Evolutionary conservation across 2,888 invertebrate species (phyloP).

Genomic region (Campoletis raptor): DNA sequence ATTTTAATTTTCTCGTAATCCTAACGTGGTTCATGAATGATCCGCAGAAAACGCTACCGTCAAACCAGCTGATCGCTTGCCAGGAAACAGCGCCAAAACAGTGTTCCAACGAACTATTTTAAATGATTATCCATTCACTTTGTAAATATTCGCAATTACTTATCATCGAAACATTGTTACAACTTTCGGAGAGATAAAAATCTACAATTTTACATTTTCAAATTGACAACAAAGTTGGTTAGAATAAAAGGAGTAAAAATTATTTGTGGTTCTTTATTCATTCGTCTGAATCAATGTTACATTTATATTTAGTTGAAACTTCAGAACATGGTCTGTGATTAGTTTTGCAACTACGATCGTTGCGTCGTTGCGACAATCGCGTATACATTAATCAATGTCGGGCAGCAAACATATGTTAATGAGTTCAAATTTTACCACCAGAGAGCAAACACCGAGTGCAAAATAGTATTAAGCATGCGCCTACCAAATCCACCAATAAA

Average conservation of each 20-base stretch:
- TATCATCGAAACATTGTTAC: neutral
- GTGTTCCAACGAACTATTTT: neutral
- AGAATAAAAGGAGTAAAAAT: neutral
- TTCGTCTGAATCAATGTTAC: neutral
- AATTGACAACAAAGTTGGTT: too few species aligned
- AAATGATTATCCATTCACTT: neutral
- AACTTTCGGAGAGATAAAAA: neutral
- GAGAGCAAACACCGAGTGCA: neutral
- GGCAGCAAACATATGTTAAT: neutral
- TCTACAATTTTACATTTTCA: neutral
- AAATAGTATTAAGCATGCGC: slow-evolving; percentile 4
- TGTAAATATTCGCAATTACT: neutral
- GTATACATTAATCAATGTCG: neutral
- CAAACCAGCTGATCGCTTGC: slow-evolving; percentile 47
- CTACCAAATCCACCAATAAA: neutral
- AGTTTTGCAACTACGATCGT: neutral
- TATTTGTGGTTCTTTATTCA: neutral
- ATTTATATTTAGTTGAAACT: neutral
- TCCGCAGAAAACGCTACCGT: neutral
- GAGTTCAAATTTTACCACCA: neutral
- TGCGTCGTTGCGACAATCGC: neutral
- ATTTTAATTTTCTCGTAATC: slow-evolving; percentile 49
- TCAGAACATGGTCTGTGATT: neutral
- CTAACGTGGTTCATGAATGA: neutral
- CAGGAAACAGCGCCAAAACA: slow-evolving; percentile 15